Evolutionary conservation across 2,888 invertebrate genomes (phyloP).

Genomic region (Heliconius hortense): DNA sequence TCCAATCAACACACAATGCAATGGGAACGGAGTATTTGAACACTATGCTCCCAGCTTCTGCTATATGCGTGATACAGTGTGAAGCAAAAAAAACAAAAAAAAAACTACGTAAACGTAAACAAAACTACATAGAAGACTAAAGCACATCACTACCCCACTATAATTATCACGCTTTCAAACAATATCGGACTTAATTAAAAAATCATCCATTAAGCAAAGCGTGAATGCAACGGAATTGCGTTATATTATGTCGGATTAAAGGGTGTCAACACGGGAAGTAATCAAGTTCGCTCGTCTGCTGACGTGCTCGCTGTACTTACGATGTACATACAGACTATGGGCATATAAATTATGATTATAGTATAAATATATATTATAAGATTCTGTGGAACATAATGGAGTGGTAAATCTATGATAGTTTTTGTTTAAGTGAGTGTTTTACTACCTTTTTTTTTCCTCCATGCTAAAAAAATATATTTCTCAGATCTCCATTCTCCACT

Average conservation of each 20-base stretch:
- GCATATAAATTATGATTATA: neutral
- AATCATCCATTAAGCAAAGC: conserved; percentile 34
- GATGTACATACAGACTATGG: conserved; percentile 19
- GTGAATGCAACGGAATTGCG: conserved; percentile 39
- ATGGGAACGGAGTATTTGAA: no score
- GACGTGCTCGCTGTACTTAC: conserved; percentile 36
- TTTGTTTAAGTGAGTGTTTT: no score
- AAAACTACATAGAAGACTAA: neutral
- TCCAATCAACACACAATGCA: no score
- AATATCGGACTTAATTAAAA: conserved; percentile 27
- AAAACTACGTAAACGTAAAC: neutral
- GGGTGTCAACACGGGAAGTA: conserved; percentile 56
- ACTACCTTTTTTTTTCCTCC: no score
- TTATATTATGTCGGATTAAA: conserved; percentile 42
- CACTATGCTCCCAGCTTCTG: no score
- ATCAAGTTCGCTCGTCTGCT: conserved; percentile 50
- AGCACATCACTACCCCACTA: no score
- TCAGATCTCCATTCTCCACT: no score
- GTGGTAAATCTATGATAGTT: neutral
- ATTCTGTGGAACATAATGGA: neutral
- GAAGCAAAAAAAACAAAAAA: no score
- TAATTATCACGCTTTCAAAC: neutral
- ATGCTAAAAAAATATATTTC: no score
- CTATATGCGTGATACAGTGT: no score
- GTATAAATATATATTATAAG: neutral